A percentile compares a stretch with the other conserved stretches of the same genome.
phyloP scores from a whole-genome alignment of 1,140 invertebrate genomes.

The Bombus turneri region DNA sequence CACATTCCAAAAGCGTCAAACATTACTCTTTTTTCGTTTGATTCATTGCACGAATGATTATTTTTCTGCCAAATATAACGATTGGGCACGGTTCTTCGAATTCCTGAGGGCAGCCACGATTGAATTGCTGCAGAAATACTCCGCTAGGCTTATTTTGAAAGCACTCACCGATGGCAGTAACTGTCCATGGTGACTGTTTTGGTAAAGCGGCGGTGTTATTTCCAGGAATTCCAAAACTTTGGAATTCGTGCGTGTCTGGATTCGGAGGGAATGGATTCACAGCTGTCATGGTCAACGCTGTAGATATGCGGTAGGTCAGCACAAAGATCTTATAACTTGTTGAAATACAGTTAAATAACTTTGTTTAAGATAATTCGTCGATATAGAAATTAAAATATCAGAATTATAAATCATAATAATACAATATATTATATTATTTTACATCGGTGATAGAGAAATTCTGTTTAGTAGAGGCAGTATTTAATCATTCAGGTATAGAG shows the following conservation, averaged over 20 bases:
- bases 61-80: constrained; percentile 17
- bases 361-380: background rate
- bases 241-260: constrained; percentile 13
- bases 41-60: background rate
- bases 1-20: background rate
- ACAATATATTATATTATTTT: no score
- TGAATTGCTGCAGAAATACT: background rate
- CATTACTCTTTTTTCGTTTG: background rate
- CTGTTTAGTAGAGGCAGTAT: no score
- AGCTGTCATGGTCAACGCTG: constrained; percentile 31
- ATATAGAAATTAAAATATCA: background rate
- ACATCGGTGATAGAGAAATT: no score
- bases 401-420: background rate
- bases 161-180: constrained; percentile 11
- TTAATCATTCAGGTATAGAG: no score
- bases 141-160: constrained; percentile 32
- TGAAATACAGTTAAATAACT: background rate
- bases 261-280: background rate
- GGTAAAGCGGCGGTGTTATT: background rate
- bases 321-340: background rate
- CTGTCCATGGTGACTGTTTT: constrained; percentile 21
- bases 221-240: constrained; percentile 27
- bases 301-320: constrained; percentile 31
- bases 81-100: background rate
- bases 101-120: background rate